Percentiles rank a stretch among this genome's conserved stretches.
Conservation (phyloP, 2,113 vertebrate species). For the Xenopus laevis region DNA sequence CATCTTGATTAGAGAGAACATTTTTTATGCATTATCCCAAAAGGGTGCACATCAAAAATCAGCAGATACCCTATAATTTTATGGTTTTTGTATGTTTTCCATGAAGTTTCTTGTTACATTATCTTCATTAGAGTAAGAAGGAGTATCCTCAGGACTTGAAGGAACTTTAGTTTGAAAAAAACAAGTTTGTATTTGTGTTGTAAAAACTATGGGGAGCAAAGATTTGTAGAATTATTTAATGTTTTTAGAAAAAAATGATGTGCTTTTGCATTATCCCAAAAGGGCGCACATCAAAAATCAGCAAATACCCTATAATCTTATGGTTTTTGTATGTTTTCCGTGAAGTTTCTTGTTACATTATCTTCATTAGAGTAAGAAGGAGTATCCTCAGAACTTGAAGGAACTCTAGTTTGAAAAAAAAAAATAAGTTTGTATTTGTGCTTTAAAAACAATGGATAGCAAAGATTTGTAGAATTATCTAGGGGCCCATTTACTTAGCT, state of each 20-base stretch:
- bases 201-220: background rate
- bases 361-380: background rate
- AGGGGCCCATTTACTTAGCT: too few relatives aligned
- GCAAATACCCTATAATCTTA: slow-evolving; percentile 22
- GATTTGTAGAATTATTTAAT: background rate
- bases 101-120: background rate
- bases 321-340: background rate
- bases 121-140: background rate
- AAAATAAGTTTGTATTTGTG: background rate
- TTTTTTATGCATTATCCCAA: background rate
- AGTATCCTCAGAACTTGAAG: background rate
- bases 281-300: slow-evolving; percentile 3
- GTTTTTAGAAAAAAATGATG: too few relatives aligned
- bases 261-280: background rate
- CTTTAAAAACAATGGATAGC: background rate
- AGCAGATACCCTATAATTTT: slow-evolving; percentile 23
- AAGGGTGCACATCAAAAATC: slow-evolving; percentile 2
- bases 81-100: background rate
- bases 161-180: background rate
- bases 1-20: slow-evolving; percentile 13
- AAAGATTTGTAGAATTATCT: too few relatives aligned
- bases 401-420: background rate
- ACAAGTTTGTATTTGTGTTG: background rate
- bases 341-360: background rate
- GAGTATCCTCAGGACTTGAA: background rate